Evolutionary conservation across 1,140 invertebrate species (phyloP).

Genomic region (Octopus bimaculoides): DNA sequence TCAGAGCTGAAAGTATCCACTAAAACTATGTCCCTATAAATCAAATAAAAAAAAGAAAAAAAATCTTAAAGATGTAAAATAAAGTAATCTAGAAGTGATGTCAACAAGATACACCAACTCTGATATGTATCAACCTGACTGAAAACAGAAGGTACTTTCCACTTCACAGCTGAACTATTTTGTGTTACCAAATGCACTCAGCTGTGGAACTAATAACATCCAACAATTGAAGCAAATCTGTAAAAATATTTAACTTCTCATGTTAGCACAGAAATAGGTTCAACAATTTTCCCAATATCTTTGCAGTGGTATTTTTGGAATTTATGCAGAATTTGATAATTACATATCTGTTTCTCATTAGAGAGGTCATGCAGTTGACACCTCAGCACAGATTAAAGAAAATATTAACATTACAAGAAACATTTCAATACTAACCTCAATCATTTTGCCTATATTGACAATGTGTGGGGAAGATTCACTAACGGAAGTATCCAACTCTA

Average conservation of each 20-base stretch:
- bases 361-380: neutral
- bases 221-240: too few relatives aligned
- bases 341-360: neutral
- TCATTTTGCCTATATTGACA: slow-evolving; percentile 87
- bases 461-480: slow-evolving; percentile 94
- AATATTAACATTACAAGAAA: neutral
- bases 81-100: neutral
- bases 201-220: too few relatives aligned
- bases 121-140: neutral
- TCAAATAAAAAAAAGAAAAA: neutral
- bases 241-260: neutral
- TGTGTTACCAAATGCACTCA: too few relatives aligned
- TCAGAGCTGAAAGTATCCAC: neutral
- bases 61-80: neutral
- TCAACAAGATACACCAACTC: neutral
- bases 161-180: too few relatives aligned
- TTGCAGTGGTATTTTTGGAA: neutral
- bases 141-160: too few relatives aligned
- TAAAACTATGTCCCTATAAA: neutral
- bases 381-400: neutral
- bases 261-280: neutral
- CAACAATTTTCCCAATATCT: neutral
- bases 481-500: slow-evolving; percentile 84
- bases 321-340: neutral
- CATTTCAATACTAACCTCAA: slow-evolving; percentile 58